These are phyloP conservation scores for Lycaena phlaeas DNA, from an alignment of 2,888 invertebrate genomes.

Conservation along the genomic window DNA sequence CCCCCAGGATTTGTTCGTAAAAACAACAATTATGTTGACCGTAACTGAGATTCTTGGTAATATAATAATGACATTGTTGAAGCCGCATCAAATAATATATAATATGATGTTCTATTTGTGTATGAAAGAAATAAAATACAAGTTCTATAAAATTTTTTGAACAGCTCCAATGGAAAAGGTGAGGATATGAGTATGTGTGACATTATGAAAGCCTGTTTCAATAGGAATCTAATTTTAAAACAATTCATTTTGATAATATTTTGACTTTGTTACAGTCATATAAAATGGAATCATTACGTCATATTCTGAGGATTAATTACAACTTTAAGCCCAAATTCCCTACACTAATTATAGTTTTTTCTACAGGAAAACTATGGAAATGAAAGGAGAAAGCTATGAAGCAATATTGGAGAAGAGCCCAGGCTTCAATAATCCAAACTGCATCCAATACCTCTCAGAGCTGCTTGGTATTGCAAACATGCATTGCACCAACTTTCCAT, in stretches of 20 bases:
- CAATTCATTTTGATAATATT: constrained; percentile 31
- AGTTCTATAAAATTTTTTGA: constrained; percentile 70
- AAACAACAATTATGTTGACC: constrained; percentile 48
- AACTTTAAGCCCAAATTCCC: constrained; percentile 4
- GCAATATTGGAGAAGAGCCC: constrained; percentile 86
- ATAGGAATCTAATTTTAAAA: constrained; percentile 38
- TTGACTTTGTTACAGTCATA: constrained; percentile 33
- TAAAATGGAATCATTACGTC: constrained; percentile 31
- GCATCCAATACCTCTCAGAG: constrained; percentile 85
- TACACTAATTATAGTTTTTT: constrained; percentile 30
- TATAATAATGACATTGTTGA: constrained; percentile 64
- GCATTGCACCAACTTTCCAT: constrained; percentile 79
- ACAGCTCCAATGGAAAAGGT: constrained; percentile 70
- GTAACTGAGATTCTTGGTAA: constrained; percentile 59
- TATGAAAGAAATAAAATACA: constrained; percentile 64
- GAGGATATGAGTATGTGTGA: constrained; percentile 68
- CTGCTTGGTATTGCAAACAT: constrained; percentile 80
- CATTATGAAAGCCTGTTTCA: constrained; percentile 38
- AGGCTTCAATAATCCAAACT: constrained; percentile 92
- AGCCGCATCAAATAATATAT: constrained; percentile 61
- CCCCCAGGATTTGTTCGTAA: constrained; percentile 47
- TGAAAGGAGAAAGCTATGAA: constrained; percentile 85
- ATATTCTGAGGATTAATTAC: constrained; percentile 33
- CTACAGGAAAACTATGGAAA: constrained; percentile 83
- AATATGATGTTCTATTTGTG: constrained; percentile 66